phyloP scores from a whole-genome alignment of 2,113 vertebrate species.

The Lota lota region DNA sequence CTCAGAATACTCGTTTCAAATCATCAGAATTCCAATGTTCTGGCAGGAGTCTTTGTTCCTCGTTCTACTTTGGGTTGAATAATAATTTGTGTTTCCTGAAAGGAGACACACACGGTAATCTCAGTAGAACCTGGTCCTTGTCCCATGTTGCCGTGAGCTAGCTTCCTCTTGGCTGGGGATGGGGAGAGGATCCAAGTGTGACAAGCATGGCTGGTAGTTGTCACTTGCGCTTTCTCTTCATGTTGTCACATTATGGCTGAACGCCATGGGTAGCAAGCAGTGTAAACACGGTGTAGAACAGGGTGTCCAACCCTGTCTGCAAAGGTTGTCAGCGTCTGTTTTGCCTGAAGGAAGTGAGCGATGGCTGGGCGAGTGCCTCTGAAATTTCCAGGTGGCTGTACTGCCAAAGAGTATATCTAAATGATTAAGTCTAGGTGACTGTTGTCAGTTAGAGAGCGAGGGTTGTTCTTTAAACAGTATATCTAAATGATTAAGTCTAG shows the following conservation, averaged over 20 bases:
- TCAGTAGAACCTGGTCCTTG: constrained; percentile 23
- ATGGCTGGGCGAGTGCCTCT: constrained; percentile 43
- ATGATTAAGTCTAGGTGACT: too few species aligned
- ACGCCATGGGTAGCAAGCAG: constrained; percentile 53
- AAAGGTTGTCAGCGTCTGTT: constrained; percentile 53
- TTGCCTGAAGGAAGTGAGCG: constrained; percentile 43
- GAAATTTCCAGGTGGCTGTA: constrained; percentile 32
- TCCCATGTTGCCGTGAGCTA: constrained; percentile 36
- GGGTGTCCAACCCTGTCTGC: constrained; percentile 52
- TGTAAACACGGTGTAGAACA: constrained; percentile 65
- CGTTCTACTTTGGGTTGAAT: too few species aligned
- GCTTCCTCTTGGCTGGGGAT: constrained; percentile 41
- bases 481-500: too few species aligned
- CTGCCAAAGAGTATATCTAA: constrained; percentile 33
- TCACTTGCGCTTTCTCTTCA: constrained; percentile 63
- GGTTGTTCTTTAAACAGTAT: too few species aligned
- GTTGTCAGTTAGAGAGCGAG: too few species aligned
- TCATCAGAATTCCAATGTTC: too few species aligned
- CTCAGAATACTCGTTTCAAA: too few species aligned
- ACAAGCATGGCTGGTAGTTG: constrained; percentile 60
- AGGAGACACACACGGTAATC: not conserved
- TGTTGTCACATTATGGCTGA: constrained; percentile 64
- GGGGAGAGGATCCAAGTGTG: constrained; percentile 46
- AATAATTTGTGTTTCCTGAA: too few species aligned
- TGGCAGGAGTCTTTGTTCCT: constrained; percentile 21